Evolutionary conservation across 2,113 vertebrate species (phyloP).

Genomic region (Thunnus thynnus): DNA sequence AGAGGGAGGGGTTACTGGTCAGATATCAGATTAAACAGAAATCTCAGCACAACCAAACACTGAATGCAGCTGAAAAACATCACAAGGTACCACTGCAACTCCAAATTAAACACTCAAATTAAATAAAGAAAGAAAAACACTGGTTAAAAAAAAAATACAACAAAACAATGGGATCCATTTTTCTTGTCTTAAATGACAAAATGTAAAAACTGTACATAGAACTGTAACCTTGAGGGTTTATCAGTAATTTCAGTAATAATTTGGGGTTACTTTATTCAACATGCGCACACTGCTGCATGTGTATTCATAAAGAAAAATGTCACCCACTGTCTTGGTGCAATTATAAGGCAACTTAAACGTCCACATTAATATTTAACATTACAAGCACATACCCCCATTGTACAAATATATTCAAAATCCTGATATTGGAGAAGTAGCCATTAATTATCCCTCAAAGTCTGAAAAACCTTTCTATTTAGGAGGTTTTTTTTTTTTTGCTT

Average conservation of each 20-base stretch:
- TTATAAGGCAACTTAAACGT: slow-evolving; percentile 49
- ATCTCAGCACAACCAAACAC: slow-evolving; percentile 58
- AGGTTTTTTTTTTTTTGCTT: neutral
- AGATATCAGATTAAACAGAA: slow-evolving; percentile 60
- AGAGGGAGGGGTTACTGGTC: slow-evolving; percentile 83
- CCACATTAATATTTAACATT: slow-evolving; percentile 45
- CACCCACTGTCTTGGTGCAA: slow-evolving; percentile 69
- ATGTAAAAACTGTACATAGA: neutral
- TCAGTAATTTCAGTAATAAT: neutral
- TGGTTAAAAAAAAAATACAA: slow-evolving; percentile 37
- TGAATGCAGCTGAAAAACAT: slow-evolving; percentile 35
- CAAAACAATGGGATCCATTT: slow-evolving; percentile 73
- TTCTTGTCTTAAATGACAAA: slow-evolving; percentile 8
- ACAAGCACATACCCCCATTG: slow-evolving; percentile 54
- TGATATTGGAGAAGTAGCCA: slow-evolving; percentile 74
- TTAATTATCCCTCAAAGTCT: slow-evolving; percentile 62
- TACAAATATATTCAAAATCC: slow-evolving; percentile 46
- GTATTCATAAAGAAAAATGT: slow-evolving; percentile 56
- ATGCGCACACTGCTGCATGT: neutral
- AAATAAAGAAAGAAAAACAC: slow-evolving; percentile 49
- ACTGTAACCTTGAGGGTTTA: neutral
- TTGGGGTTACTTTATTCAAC: neutral
- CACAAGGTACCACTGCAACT: slow-evolving; percentile 46
- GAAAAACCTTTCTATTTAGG: neutral
- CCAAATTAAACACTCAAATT: slow-evolving; percentile 57